Evolutionary conservation across 2,888 invertebrate species (phyloP).

Genomic region (Uloborus plumipes): DNA sequence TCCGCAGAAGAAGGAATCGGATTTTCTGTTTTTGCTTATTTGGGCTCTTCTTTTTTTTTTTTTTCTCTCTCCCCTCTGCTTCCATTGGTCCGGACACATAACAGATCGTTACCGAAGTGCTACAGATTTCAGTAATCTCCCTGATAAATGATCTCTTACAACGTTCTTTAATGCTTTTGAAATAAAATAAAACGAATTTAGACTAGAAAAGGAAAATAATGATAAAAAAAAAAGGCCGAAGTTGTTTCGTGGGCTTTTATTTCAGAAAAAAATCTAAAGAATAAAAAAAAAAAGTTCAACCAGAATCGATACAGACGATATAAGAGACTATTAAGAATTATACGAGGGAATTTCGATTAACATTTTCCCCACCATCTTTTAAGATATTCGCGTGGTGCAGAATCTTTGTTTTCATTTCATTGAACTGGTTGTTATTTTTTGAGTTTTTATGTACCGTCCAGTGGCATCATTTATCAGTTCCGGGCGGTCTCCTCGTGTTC

Average conservation of each 20-base stretch:
- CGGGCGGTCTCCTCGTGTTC: conserved; percentile 27
- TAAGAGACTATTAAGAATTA: conserved; percentile 53
- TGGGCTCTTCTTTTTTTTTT: background rate
- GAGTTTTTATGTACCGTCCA: conserved; percentile 28
- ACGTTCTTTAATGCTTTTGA: conserved; percentile 35
- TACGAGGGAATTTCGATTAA: conserved; percentile 49
- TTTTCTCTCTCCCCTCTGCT: background rate
- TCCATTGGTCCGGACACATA: conserved; percentile 14
- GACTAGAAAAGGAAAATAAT: conserved; percentile 3
- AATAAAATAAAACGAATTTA: conserved; percentile 28
- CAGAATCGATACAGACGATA: conserved; percentile 41
- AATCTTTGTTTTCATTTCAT: conserved; percentile 57
- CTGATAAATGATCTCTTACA: conserved; percentile 53
- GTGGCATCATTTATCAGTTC: conserved; percentile 61
- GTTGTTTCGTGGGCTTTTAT: conserved; percentile 1
- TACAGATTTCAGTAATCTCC: conserved; percentile 59
- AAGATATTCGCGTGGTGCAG: conserved; percentile 23
- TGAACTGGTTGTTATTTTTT: conserved; percentile 40
- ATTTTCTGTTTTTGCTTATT: conserved; percentile 46
- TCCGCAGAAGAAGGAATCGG: conserved; percentile 26
- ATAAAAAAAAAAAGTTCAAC: conserved; percentile 36
- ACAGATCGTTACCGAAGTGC: conserved; percentile 57
- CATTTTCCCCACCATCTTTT: conserved; percentile 9
- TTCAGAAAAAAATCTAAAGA: conserved; percentile 1
- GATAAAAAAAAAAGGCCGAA: background rate